phyloP scores from a whole-genome alignment of 2,888 invertebrate genomes.

The Lochmaea crataegi region DNA sequence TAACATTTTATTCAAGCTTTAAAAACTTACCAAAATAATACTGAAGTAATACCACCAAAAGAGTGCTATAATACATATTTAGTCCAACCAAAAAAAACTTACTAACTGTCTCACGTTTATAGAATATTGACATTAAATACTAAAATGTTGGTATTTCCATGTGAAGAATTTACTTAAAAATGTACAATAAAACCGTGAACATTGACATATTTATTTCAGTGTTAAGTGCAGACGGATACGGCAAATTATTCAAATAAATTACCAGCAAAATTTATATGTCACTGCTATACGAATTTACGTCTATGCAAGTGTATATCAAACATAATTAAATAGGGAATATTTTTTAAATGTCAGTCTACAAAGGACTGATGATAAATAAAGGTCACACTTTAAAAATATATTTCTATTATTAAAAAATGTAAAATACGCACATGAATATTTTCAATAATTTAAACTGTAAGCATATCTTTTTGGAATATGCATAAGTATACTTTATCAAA shows the following conservation, averaged over 20 bases:
- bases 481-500: no score
- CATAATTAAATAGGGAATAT: no score
- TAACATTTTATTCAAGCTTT: not conserved
- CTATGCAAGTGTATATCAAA: no score
- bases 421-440: no score
- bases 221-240: conserved; percentile 19
- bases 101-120: not conserved
- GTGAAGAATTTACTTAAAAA: not conserved
- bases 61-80: not conserved
- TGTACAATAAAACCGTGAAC: conserved; percentile 5
- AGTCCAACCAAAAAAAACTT: not conserved
- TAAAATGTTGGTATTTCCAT: not conserved
- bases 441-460: no score
- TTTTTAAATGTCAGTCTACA: no score
- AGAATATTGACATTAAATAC: not conserved
- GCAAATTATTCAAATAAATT: conserved; percentile 15
- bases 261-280: not conserved
- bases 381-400: no score
- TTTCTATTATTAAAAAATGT: no score
- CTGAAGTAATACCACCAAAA: not conserved
- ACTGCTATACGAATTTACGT: not conserved
- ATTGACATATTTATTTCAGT: conserved; percentile 19
- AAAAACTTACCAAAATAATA: not conserved
- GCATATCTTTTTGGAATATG: no score
- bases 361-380: no score